Evolutionary conservation across 2,888 invertebrate genomes (phyloP).

Genomic region (Protonemura montana): DNA sequence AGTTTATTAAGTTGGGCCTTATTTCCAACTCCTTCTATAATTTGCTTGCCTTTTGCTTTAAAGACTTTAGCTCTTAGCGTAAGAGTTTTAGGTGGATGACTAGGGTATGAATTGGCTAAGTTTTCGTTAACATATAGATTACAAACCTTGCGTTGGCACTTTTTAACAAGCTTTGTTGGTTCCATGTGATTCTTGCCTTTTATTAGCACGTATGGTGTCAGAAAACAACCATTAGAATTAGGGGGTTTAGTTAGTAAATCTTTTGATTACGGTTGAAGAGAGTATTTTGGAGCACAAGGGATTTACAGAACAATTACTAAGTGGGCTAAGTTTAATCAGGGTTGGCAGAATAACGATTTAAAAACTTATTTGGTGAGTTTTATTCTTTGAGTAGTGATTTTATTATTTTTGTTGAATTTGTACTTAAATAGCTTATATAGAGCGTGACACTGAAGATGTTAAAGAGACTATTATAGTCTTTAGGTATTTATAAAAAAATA

Average conservation of each 20-base stretch:
- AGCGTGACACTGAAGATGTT: slow-evolving; percentile 62
- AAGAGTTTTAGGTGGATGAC: slow-evolving; percentile 58
- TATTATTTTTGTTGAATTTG: slow-evolving; percentile 51
- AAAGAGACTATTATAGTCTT: slow-evolving; percentile 54
- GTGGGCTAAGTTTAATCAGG: slow-evolving; percentile 59
- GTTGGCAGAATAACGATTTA: slow-evolving; percentile 59
- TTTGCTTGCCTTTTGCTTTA: slow-evolving; percentile 64
- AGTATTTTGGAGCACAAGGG: slow-evolving; percentile 57
- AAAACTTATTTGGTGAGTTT: slow-evolving; percentile 53
- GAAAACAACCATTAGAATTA: slow-evolving; percentile 58
- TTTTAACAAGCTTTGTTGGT: slow-evolving; percentile 57
- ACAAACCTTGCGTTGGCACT: slow-evolving; percentile 49
- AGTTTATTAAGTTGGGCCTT: slow-evolving; percentile 62
- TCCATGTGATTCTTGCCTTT: slow-evolving; percentile 66
- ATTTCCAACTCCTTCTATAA: slow-evolving; percentile 57
- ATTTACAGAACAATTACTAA: slow-evolving; percentile 58
- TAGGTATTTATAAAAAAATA: slow-evolving; percentile 55
- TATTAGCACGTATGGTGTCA: slow-evolving; percentile 61
- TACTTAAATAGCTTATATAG: slow-evolving; percentile 54
- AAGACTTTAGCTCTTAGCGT: slow-evolving; percentile 65
- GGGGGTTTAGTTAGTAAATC: slow-evolving; percentile 57
- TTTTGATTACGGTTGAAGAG: not conserved
- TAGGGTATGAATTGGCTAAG: slow-evolving; percentile 61
- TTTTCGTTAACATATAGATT: slow-evolving; percentile 57
- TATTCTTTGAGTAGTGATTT: slow-evolving; percentile 56